Percentiles rank a stretch among this genome's conserved stretches.
phyloP scores from a whole-genome alignment of 1,140 invertebrate genomes.

The Diorhabda elongata region DNA sequence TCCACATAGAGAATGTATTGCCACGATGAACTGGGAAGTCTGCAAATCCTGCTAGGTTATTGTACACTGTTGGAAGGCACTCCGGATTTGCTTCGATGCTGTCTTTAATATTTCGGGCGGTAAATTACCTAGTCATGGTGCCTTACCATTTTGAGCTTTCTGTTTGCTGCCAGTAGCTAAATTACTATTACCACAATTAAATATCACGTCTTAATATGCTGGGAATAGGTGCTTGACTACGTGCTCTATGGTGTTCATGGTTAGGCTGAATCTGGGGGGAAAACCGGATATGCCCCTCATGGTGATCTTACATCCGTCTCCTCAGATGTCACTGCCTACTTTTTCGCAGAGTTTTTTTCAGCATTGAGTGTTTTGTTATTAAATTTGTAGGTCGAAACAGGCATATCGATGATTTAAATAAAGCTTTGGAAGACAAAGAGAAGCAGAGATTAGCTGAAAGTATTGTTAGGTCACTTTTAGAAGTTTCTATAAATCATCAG shows the following conservation, averaged over 20 bases:
- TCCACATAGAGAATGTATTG: too few species aligned
- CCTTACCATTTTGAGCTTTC: too few species aligned
- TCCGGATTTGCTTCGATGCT: too few species aligned
- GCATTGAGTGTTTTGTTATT: too few species aligned
- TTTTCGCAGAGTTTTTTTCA: background rate
- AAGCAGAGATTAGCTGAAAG: slow-evolving; percentile 9
- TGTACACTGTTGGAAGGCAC: too few species aligned
- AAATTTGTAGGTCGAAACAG: slow-evolving; percentile 13
- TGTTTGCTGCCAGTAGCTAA: background rate
- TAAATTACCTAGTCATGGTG: too few species aligned
- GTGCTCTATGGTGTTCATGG: too few species aligned
- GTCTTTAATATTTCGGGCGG: too few species aligned
- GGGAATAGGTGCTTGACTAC: too few species aligned
- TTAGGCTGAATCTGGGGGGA: background rate
- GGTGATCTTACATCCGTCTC: background rate
- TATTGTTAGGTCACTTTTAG: background rate
- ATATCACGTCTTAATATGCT: background rate
- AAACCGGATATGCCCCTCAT: background rate
- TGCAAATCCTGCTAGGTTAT: too few species aligned
- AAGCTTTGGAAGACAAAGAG: slow-evolving; percentile 24
- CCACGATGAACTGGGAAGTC: too few species aligned
- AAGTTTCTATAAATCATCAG: background rate
- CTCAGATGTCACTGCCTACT: background rate
- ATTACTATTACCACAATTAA: background rate
- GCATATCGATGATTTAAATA: slow-evolving; percentile 23